These are phyloP conservation scores for Ypsolopha scabrella DNA, from an alignment of 2,888 invertebrate genomes.

Conservation along the genomic window DNA sequence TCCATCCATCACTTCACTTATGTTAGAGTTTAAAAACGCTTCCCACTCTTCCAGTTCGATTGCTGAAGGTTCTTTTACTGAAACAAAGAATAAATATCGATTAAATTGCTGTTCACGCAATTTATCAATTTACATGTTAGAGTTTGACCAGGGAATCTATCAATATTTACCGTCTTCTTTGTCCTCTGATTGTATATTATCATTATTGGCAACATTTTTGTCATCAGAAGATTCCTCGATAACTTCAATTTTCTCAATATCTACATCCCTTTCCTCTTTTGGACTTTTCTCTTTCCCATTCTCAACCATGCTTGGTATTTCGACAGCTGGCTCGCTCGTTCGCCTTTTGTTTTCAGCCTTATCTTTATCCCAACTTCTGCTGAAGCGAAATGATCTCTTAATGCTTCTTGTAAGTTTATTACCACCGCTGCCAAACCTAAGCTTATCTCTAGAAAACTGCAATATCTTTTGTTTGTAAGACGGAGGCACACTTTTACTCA, in stretches of 20 bases:
- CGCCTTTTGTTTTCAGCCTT: slow-evolving; percentile 48
- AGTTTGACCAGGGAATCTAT: no score
- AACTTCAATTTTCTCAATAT: slow-evolving; percentile 53
- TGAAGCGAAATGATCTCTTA: slow-evolving; percentile 60
- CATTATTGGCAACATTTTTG: slow-evolving; percentile 53
- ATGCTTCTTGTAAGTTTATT: slow-evolving; percentile 60
- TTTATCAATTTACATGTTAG: background rate
- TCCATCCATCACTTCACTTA: slow-evolving; percentile 85
- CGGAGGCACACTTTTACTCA: slow-evolving; percentile 64
- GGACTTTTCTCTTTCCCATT: slow-evolving; percentile 34
- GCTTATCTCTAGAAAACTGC: slow-evolving; percentile 60
- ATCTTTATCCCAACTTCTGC: slow-evolving; percentile 57
- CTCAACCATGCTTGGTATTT: slow-evolving; percentile 35
- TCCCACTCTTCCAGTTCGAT: slow-evolving; percentile 91
- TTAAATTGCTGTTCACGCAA: background rate
- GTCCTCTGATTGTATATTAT: slow-evolving; percentile 35
- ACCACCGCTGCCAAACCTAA: slow-evolving; percentile 57
- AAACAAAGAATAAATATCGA: background rate
- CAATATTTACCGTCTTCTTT: slow-evolving; percentile 36
- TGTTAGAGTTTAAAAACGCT: slow-evolving; percentile 83
- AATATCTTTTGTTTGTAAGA: slow-evolving; percentile 63
- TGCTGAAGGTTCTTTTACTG: slow-evolving; percentile 69
- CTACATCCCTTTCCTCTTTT: slow-evolving; percentile 56
- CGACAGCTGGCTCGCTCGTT: slow-evolving; percentile 56
- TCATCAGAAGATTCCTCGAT: slow-evolving; percentile 53